Conservation (phyloP, 2,888 invertebrate genomes). For the Drosophila planitibia region DNA sequence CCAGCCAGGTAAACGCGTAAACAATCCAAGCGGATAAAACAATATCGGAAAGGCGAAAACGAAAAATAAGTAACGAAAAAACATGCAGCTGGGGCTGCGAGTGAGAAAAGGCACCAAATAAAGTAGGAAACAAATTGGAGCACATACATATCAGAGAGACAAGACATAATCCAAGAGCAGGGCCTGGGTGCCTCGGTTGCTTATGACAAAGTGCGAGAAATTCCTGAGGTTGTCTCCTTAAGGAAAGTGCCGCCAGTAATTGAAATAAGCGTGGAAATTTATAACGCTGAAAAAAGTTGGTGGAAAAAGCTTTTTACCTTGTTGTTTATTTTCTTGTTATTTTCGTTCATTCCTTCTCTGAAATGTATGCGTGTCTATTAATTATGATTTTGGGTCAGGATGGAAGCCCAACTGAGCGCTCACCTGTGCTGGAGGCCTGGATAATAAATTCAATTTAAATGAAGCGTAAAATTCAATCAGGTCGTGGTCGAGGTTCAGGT, state of each 20-base stretch:
- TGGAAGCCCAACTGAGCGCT: conserved; percentile 38
- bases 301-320: conserved; percentile 52
- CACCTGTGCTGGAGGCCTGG: conserved; percentile 57
- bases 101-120: conserved; percentile 58
- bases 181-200: conserved; percentile 27
- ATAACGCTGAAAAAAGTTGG: conserved; percentile 61
- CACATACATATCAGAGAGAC: conserved; percentile 70
- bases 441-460: conserved; percentile 82
- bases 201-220: conserved; percentile 76
- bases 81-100: conserved; percentile 49
- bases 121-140: conserved; percentile 75
- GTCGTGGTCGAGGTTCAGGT: conserved; percentile 48
- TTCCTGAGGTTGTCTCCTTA: conserved; percentile 61
- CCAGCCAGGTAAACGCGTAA: conserved; percentile 64
- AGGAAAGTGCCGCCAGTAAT: conserved; percentile 60
- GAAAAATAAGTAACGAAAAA: conserved; percentile 9
- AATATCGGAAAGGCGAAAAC: conserved; percentile 58
- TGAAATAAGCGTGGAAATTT: conserved; percentile 79
- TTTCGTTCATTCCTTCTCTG: conserved; percentile 5
- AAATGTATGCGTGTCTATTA: conserved; percentile 73
- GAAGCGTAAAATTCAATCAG: conserved; percentile 83
- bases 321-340: conserved; percentile 9
- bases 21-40: conserved; percentile 68
- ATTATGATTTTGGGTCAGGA: conserved; percentile 68
- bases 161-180: conserved; percentile 62